phyloP scores from a whole-genome alignment of 2,797 vertebrate species.

The Rhadinocentrus ornatus region DNA sequence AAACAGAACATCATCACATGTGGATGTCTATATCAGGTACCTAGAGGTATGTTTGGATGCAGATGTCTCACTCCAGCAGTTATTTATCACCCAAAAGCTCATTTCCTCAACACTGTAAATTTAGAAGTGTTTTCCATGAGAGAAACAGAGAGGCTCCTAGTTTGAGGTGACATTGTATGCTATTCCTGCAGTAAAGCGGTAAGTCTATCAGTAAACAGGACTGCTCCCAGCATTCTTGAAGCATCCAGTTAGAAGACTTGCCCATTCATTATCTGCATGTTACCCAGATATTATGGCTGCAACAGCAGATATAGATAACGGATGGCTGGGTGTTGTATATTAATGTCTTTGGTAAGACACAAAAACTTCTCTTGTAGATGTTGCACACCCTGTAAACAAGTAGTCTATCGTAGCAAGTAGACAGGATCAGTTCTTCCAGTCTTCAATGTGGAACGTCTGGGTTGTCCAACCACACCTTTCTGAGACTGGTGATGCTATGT shows the following conservation, averaged over 20 bases:
- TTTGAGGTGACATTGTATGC: neutral
- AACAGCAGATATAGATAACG: too few relatives aligned
- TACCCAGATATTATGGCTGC: too few relatives aligned
- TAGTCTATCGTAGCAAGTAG: too few relatives aligned
- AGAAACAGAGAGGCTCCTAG: neutral
- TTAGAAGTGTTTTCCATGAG: neutral
- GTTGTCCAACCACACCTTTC: too few relatives aligned
- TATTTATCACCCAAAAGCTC: neutral
- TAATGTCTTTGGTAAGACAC: too few relatives aligned
- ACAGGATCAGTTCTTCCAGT: too few relatives aligned
- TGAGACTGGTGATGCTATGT: too few relatives aligned
- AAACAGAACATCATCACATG: conserved; percentile 2
- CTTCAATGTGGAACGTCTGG: too few relatives aligned
- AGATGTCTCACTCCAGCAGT: neutral
- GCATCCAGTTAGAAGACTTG: neutral
- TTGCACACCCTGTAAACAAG: too few relatives aligned
- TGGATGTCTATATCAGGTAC: conserved; percentile 1
- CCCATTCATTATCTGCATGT: neutral
- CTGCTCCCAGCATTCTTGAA: neutral
- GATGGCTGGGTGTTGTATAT: too few relatives aligned
- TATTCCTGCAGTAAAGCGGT: neutral
- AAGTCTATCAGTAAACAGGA: neutral
- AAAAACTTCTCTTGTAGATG: too few relatives aligned
- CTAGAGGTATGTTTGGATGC: neutral
- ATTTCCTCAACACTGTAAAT: neutral